Percentiles rank a stretch among this genome's conserved stretches.
phyloP scores from a whole-genome alignment of 2,797 vertebrate genomes.

The Neosilurus mollespiculum region DNA sequence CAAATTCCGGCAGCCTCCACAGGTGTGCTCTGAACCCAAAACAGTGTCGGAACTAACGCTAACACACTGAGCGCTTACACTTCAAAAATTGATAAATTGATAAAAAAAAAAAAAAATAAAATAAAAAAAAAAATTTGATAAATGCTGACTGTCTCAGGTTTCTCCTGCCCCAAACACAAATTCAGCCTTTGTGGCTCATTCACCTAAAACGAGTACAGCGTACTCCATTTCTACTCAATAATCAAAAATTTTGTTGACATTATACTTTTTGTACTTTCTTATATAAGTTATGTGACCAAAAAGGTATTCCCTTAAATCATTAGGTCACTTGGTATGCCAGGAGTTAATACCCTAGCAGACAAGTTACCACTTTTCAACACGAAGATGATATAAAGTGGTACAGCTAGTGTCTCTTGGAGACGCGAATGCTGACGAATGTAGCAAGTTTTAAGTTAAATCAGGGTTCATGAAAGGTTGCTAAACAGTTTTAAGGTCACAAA shows the following conservation, averaged over 20 bases:
- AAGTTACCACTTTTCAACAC: not conserved
- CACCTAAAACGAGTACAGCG: not conserved
- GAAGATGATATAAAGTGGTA: not conserved
- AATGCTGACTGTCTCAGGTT: not conserved
- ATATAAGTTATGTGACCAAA: not conserved
- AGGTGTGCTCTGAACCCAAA: constrained; percentile 27
- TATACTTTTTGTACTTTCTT: not conserved
- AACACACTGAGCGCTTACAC: not conserved
- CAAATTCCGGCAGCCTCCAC: constrained; percentile 36
- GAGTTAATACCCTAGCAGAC: not conserved
- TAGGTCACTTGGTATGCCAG: not conserved
- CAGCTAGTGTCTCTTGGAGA: too few species aligned
- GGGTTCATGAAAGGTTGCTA: too few species aligned
- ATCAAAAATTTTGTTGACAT: not conserved
- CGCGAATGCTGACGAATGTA: too few species aligned
- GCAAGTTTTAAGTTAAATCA: too few species aligned
- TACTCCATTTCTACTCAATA: not conserved
- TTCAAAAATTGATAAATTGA: not conserved
- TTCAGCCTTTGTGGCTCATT: not conserved
- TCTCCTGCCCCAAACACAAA: not conserved
- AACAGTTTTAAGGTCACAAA: too few species aligned
- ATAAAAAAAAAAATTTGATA: not conserved
- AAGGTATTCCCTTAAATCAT: not conserved
- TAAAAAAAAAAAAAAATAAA: too few species aligned
- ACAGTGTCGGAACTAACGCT: not conserved